Evolutionary conservation across 2,113 vertebrate species (phyloP).

Genomic region (Lampris megalopsis): DNA sequence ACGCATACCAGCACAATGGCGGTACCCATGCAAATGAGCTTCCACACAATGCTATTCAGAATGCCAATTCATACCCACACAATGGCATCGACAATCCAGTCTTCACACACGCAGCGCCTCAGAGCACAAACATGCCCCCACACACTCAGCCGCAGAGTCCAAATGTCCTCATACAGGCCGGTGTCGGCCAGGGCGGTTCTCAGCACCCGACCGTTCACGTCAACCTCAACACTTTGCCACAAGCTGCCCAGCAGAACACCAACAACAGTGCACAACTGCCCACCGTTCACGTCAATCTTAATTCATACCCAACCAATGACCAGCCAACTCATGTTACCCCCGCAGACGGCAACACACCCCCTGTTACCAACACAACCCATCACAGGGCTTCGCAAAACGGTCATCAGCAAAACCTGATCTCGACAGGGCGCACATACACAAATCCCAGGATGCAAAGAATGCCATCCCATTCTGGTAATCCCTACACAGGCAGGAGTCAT

Average conservation of each 20-base stretch:
- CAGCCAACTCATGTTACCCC: constrained; percentile 33
- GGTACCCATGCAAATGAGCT: constrained; percentile 34
- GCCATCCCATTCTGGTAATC: constrained; percentile 15
- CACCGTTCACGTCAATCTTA: constrained; percentile 79
- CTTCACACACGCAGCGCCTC: constrained; percentile 48
- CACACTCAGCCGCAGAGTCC: constrained; percentile 66
- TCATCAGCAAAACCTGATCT: constrained; percentile 14
- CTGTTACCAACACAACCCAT: constrained; percentile 17
- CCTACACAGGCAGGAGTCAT: background rate
- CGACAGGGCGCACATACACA: background rate
- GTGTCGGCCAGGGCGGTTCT: constrained; percentile 36
- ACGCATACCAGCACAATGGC: constrained; percentile 51
- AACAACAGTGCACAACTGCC: constrained; percentile 64
- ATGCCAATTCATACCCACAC: constrained; percentile 54
- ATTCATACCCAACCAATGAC: constrained; percentile 56
- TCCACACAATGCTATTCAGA: constrained; percentile 50
- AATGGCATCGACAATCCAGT: constrained; percentile 65
- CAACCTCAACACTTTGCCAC: constrained; percentile 70
- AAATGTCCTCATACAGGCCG: constrained; percentile 76
- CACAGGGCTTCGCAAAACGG: constrained; percentile 20
- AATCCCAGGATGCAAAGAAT: constrained; percentile 47
- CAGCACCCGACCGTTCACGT: constrained; percentile 69
- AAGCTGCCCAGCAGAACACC: constrained; percentile 40
- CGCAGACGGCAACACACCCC: constrained; percentile 28
- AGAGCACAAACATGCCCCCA: constrained; percentile 40